phyloP scores from a whole-genome alignment of 2,797 vertebrate genomes.

The Somateria mollissima region DNA sequence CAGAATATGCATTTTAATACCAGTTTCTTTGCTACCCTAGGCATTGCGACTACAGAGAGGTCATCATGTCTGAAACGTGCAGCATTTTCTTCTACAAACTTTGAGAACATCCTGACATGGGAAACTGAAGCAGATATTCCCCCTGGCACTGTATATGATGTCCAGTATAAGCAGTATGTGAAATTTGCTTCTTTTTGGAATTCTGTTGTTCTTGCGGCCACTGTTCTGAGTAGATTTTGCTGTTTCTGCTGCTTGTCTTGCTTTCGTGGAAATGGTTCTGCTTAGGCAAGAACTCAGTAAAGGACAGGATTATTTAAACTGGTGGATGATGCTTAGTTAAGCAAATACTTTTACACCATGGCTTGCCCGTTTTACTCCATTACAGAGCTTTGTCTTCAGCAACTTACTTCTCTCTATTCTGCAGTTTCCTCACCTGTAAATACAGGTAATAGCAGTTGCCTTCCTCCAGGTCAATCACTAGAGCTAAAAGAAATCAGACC shows the following conservation, averaged over 20 bases:
- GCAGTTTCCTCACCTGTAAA: neutral
- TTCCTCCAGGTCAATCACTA: neutral
- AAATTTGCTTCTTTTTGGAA: neutral
- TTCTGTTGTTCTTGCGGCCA: neutral
- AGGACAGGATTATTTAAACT: neutral
- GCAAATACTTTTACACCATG: neutral
- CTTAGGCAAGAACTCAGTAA: neutral
- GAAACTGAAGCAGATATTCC: neutral
- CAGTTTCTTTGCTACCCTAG: neutral
- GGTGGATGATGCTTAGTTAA: neutral
- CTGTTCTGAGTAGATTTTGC: neutral
- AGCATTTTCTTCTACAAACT: slow-evolving; percentile 77
- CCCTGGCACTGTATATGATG: slow-evolving; percentile 66
- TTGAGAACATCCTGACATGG: slow-evolving; percentile 80
- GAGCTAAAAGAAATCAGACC: neutral
- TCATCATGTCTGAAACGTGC: slow-evolving; percentile 40
- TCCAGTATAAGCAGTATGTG: slow-evolving; percentile 76
- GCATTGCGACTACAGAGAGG: slow-evolving; percentile 3
- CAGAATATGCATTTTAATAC: neutral
- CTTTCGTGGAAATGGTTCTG: neutral
- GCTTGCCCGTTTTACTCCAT: neutral
- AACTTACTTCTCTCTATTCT: neutral
- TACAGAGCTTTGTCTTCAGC: neutral
- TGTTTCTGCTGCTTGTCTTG: neutral
- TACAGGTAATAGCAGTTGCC: neutral